A percentile compares a stretch with the other conserved stretches of the same genome.
Evolutionary conservation across 2,797 vertebrate species (phyloP).

Genomic region (Botia kubotai): DNA sequence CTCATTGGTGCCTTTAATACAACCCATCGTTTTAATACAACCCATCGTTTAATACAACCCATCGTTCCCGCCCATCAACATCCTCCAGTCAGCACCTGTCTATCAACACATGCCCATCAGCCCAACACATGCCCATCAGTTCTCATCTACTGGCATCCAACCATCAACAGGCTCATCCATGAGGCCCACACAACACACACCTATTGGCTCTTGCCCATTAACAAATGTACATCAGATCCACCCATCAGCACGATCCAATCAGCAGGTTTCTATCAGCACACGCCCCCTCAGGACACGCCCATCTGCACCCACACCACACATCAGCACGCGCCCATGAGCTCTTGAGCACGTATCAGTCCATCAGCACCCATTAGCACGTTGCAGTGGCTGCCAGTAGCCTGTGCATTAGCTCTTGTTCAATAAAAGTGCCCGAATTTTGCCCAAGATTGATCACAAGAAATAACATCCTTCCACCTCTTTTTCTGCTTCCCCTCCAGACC

Average conservation of each 20-base stretch:
- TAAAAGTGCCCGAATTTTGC: constrained; percentile 67
- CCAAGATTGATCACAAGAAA: constrained; percentile 60
- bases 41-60: background rate
- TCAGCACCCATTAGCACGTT: constrained; percentile 52
- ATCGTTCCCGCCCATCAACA: background rate
- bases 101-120: background rate
- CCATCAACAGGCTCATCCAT: background rate
- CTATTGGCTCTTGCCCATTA: background rate
- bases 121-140: background rate
- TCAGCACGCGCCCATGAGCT: background rate
- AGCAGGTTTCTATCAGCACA: background rate
- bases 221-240: background rate
- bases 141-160: background rate
- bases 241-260: background rate
- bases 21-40: too few species aligned
- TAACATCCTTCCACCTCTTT: constrained; percentile 55
- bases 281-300: background rate
- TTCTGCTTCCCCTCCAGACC: constrained; percentile 56
- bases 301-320: background rate
- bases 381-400: constrained; percentile 66
- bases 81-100: background rate
- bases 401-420: constrained; percentile 72
- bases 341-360: constrained; percentile 63
- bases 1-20: too few species aligned
- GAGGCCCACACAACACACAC: too few species aligned